These are phyloP conservation scores for Ictalurus punctatus DNA, from an alignment of 2,113 vertebrate genomes.

Conservation along the genomic window DNA sequence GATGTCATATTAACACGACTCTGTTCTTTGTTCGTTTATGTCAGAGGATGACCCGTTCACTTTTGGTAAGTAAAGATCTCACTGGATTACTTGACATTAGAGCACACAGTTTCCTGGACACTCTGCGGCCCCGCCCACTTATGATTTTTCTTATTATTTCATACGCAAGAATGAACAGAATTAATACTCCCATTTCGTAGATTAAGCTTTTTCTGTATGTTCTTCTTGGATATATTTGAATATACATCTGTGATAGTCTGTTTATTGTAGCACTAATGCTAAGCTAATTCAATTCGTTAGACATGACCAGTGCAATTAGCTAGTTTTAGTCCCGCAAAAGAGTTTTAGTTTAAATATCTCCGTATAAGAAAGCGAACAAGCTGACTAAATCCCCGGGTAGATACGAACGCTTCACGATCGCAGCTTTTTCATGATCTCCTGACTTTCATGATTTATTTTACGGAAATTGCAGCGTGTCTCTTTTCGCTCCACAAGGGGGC, in stretches of 20 bases:
- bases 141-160: not conserved
- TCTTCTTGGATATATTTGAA: not conserved
- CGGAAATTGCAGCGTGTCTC: not conserved
- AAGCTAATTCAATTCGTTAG: not conserved
- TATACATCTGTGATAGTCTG: not conserved
- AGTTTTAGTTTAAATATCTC: no score
- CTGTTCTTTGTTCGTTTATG: not conserved
- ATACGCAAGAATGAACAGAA: not conserved
- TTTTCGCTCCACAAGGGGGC: not conserved
- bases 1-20: not conserved
- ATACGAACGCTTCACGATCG: not conserved
- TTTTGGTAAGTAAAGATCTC: conserved; percentile 66
- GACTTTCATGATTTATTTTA: not conserved
- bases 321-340: not conserved
- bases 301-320: not conserved
- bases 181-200: no score
- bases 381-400: not conserved
- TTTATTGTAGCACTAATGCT: not conserved
- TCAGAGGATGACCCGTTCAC: conserved; percentile 71
- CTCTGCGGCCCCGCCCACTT: not conserved
- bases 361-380: not conserved
- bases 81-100: not conserved
- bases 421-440: not conserved
- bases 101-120: not conserved
- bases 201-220: not conserved